Evolutionary conservation across 2,113 vertebrate species (phyloP).

Genomic region (Asarcornis scutulata): DNA sequence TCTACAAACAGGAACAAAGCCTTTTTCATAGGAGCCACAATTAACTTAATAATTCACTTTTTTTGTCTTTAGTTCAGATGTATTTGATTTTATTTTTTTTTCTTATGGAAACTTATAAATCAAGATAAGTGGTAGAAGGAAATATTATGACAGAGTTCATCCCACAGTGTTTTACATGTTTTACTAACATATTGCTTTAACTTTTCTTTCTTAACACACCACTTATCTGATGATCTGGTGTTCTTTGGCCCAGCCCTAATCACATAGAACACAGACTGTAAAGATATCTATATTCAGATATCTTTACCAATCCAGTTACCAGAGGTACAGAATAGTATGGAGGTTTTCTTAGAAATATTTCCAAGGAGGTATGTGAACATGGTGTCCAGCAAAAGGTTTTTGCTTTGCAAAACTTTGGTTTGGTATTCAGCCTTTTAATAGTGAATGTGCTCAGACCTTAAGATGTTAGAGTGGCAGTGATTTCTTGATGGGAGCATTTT

Average conservation of each 20-base stretch:
- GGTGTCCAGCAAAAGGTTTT: neutral
- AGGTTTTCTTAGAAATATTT: neutral
- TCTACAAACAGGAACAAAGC: neutral
- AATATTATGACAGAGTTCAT: neutral
- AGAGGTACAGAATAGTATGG: neutral
- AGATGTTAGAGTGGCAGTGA: neutral
- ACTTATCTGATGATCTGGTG: neutral
- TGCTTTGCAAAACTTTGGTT: neutral
- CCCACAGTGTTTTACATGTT: neutral
- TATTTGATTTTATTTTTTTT: neutral
- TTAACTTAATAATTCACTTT: neutral
- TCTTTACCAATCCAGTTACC: neutral
- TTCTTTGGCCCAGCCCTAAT: neutral
- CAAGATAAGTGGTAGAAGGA: neutral
- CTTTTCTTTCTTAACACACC: neutral
- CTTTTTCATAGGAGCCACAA: neutral
- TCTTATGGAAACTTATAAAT: neutral
- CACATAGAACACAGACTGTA: neutral
- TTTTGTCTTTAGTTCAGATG: neutral
- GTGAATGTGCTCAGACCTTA: neutral
- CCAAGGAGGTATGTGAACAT: neutral
- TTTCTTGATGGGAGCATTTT: neutral
- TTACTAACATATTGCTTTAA: neutral
- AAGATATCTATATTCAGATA: neutral
- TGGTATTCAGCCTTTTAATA: neutral